Conservation (phyloP, 1,140 invertebrate species). For the Drosophila tristis region DNA sequence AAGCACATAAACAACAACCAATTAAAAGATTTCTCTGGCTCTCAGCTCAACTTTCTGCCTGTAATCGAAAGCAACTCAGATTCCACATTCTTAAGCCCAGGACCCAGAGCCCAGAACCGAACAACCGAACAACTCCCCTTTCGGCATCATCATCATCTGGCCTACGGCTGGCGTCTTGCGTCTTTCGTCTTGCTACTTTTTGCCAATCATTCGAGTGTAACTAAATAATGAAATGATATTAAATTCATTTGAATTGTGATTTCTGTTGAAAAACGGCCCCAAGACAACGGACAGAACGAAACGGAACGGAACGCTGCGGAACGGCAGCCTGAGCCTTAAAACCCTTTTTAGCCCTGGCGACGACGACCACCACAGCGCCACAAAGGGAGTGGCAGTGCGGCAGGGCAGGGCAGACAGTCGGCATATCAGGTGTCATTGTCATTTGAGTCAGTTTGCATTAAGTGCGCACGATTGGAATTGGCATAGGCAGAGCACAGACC, state of each 20-base stretch:
- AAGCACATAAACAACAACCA: slow-evolving; percentile 66
- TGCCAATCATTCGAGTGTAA: slow-evolving; percentile 82
- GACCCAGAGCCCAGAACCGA: background rate
- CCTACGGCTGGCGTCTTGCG: background rate
- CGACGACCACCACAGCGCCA: slow-evolving; percentile 67
- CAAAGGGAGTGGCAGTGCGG: slow-evolving; percentile 6
- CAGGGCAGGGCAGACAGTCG: slow-evolving; percentile 35
- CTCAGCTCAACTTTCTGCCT: slow-evolving; percentile 37
- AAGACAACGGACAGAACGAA: slow-evolving; percentile 18
- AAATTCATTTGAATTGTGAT: slow-evolving; percentile 84
- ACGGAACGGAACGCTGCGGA: background rate
- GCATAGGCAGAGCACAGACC: slow-evolving; percentile 41
- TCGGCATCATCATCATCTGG: slow-evolving; percentile 15
- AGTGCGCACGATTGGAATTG: slow-evolving; percentile 73
- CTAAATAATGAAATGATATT: slow-evolving; percentile 84
- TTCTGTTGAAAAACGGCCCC: slow-evolving; percentile 77
- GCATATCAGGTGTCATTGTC: slow-evolving; percentile 84
- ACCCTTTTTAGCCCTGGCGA: slow-evolving; percentile 46
- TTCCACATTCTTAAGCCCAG: slow-evolving; percentile 33
- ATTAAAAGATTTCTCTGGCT: slow-evolving; percentile 69
- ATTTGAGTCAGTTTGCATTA: slow-evolving; percentile 83
- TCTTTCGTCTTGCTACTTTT: slow-evolving; percentile 63
- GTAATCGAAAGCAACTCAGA: slow-evolving; percentile 3
- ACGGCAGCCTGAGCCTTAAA: slow-evolving; percentile 46
- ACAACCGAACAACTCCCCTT: background rate